Percentiles rank a stretch among this genome's conserved stretches.
phyloP scores from a whole-genome alignment of 2,113 vertebrate species.

The Noctilio leporinus region DNA sequence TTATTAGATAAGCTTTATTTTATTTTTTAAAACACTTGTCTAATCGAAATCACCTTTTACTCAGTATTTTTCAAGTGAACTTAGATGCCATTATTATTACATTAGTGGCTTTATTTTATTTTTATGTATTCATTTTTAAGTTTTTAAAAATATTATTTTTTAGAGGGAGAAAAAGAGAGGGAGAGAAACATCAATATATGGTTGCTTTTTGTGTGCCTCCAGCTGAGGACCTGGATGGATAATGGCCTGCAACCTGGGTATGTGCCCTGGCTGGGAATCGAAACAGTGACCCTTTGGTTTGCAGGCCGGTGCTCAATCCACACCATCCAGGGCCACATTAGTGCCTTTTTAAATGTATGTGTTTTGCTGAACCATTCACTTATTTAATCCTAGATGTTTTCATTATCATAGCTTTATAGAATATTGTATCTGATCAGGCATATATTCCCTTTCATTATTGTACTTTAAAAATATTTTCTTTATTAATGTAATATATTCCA shows the following conservation, averaged over 20 bases:
- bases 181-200: no score
- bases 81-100: neutral
- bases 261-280: no score
- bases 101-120: neutral
- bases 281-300: no score
- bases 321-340: no score
- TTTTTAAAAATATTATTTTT: no score
- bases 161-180: no score
- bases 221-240: no score
- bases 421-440: neutral
- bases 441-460: neutral
- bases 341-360: neutral
- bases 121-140: no score
- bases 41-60: neutral
- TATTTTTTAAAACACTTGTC: neutral
- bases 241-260: no score
- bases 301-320: no score
- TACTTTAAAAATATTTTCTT: slow-evolving; percentile 10
- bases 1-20: neutral
- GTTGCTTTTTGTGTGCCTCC: no score
- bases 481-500: neutral
- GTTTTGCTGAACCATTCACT: neutral
- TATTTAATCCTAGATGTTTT: neutral
- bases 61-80: neutral
- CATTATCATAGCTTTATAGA: neutral